Evolutionary conservation across 2,888 invertebrate genomes (phyloP).

Genomic region (Nymphalis c-album): DNA sequence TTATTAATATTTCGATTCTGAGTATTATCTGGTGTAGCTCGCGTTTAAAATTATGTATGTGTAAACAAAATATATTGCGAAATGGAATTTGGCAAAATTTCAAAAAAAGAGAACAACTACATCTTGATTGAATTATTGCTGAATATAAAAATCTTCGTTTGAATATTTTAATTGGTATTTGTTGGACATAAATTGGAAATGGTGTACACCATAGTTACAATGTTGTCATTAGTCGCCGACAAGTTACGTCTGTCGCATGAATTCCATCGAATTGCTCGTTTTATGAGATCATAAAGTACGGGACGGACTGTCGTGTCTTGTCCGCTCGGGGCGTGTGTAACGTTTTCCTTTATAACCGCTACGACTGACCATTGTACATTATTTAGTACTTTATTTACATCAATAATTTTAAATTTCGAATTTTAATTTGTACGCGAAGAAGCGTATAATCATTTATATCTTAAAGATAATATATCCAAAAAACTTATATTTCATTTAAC

Average conservation of each 20-base stretch:
- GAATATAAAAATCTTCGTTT: not conserved
- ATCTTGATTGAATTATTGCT: not conserved
- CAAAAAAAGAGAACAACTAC: no score
- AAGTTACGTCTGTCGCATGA: conserved; percentile 45
- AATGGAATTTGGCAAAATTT: no score
- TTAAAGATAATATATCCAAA: no score
- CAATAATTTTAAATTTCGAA: no score
- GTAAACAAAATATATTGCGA: not conserved
- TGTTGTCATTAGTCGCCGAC: conserved; percentile 35
- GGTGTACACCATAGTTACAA: conserved; percentile 5
- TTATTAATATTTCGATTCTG: conserved; percentile 55
- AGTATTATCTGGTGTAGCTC: conserved; percentile 19
- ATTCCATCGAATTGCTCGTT: conserved; percentile 52
- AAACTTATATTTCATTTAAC: no score
- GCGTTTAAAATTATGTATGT: not conserved
- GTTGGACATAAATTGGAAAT: not conserved
- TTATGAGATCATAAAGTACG: conserved; percentile 72
- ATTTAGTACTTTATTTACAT: conserved; percentile 12
- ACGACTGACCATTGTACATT: conserved; percentile 41
- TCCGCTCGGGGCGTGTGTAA: conserved; percentile 51
- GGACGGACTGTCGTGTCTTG: conserved; percentile 63
- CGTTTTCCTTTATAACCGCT: conserved; percentile 46
- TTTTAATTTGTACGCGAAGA: no score
- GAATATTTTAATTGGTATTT: not conserved
- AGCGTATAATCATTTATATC: no score